Conservation (phyloP, 2,888 invertebrate genomes). For the Camptogramma bilineatum region DNA sequence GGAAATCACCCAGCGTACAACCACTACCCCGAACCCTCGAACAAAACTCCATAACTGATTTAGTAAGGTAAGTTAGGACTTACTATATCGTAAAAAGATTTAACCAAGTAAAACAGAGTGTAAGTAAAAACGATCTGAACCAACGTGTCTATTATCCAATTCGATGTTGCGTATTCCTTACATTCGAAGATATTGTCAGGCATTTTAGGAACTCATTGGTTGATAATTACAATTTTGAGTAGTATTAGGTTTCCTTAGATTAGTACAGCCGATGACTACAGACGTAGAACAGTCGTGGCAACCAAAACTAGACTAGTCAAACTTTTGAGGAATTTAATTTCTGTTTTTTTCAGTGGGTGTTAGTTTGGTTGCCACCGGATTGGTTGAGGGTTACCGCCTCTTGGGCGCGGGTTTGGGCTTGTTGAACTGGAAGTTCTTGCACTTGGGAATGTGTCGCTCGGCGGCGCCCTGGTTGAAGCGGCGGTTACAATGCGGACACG, state of each 20-base stretch:
- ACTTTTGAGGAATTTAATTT: constrained; percentile 7
- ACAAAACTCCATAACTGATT: constrained; percentile 6
- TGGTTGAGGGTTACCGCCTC: constrained; percentile 63
- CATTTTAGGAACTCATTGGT: constrained; percentile 28
- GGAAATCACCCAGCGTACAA: constrained; percentile 50
- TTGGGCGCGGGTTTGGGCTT: constrained; percentile 85
- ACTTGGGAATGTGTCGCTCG: constrained; percentile 96
- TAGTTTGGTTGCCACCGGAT: constrained; percentile 25
- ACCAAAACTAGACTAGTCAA: constrained; percentile 13
- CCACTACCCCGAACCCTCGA: constrained; percentile 10
- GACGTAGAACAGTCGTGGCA: constrained; percentile 13
- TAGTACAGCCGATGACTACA: constrained; percentile 20
- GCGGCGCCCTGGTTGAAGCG: constrained; percentile 94
- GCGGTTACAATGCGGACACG: constrained; percentile 94
- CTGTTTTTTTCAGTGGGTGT: constrained; percentile 3
- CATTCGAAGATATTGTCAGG: constrained; percentile 29
- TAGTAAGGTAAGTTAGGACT: constrained; percentile 49
- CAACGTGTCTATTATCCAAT: constrained; percentile 52
- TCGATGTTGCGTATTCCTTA: constrained; percentile 33
- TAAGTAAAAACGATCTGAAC: constrained; percentile 63
- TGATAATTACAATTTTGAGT: constrained; percentile 18
- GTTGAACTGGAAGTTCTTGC: constrained; percentile 93
- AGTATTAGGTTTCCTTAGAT: constrained; percentile 10
- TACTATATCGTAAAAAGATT: constrained; percentile 61
- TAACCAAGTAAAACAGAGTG: constrained; percentile 63